These are phyloP conservation scores for Yponomeuta evonymella DNA, from an alignment of 2,888 invertebrate species.

Conservation along the genomic window DNA sequence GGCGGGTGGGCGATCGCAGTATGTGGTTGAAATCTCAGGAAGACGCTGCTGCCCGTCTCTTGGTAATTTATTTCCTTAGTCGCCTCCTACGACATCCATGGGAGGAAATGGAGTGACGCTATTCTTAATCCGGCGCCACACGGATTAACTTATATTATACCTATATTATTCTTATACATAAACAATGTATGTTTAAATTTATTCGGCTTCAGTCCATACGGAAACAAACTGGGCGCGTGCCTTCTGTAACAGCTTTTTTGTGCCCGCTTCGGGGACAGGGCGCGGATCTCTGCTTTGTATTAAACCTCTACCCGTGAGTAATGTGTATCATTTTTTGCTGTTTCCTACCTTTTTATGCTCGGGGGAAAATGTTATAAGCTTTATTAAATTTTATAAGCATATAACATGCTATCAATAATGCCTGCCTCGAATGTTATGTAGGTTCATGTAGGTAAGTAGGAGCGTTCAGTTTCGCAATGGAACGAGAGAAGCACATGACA, in stretches of 20 bases:
- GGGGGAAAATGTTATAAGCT: constrained; percentile 28
- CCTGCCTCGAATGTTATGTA: not conserved
- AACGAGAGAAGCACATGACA: not conserved
- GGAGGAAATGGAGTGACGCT: too few relatives aligned
- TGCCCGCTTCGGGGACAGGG: constrained; percentile 7
- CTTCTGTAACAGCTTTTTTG: not conserved
- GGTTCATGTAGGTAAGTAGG: not conserved
- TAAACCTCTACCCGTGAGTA: constrained; percentile 35
- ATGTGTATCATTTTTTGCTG: constrained; percentile 49
- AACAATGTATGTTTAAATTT: too few relatives aligned
- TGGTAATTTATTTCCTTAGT: too few relatives aligned
- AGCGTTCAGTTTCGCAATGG: not conserved
- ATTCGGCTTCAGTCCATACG: too few relatives aligned
- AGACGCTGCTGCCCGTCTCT: too few relatives aligned
- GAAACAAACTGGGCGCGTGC: not conserved
- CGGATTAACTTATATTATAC: too few relatives aligned
- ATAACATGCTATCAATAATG: constrained; percentile 47
- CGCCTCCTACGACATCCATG: too few relatives aligned
- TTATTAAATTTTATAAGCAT: constrained; percentile 37
- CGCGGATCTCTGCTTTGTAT: constrained; percentile 22
- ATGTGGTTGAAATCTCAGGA: too few relatives aligned
- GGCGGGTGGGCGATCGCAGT: too few relatives aligned
- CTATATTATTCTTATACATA: too few relatives aligned
- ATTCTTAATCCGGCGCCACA: too few relatives aligned
- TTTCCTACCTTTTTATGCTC: constrained; percentile 40